Evolutionary conservation across 2,797 vertebrate species (phyloP).

Genomic region (Premnoplex brunnescens): DNA sequence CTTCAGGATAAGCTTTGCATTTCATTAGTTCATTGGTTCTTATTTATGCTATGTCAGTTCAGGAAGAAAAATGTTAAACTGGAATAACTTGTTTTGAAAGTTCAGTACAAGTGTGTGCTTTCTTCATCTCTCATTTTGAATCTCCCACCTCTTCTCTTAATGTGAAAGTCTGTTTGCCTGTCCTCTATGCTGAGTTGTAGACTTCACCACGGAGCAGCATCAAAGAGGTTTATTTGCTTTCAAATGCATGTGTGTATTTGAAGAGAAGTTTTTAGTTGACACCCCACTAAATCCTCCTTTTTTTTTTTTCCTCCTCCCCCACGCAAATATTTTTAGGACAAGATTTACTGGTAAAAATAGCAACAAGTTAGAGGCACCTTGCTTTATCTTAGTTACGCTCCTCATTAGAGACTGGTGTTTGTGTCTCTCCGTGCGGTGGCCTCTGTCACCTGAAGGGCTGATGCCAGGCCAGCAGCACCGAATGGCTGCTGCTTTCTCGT

Average conservation of each 20-base stretch:
- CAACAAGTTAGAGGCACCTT: not conserved
- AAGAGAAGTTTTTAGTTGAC: constrained; percentile 32
- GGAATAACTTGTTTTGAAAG: constrained; percentile 67
- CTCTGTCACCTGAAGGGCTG: not conserved
- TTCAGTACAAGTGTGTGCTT: constrained; percentile 52
- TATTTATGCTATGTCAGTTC: constrained; percentile 54
- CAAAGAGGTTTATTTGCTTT: constrained; percentile 31
- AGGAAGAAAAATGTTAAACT: constrained; percentile 60
- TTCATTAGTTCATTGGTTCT: constrained; percentile 55
- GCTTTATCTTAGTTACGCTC: not conserved
- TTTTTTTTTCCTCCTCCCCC: not conserved
- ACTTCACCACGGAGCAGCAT: not conserved
- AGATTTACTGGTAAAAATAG: constrained; percentile 57
- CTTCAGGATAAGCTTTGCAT: constrained; percentile 63
- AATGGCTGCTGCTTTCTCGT: not conserved
- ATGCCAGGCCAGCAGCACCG: not conserved
- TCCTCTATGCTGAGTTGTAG: not conserved
- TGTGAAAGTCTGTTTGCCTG: not conserved
- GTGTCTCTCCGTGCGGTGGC: fast-evolving
- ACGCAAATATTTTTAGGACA: constrained; percentile 21
- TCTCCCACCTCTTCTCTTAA: constrained; percentile 14
- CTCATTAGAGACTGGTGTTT: fast-evolving
- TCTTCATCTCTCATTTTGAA: constrained; percentile 42
- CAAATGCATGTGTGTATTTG: not conserved
- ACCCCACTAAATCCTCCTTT: not conserved